Percentiles rank a stretch among this genome's conserved stretches.
Conservation (phyloP, 2,888 invertebrate genomes). For the Sarcophaga rosellei region DNA sequence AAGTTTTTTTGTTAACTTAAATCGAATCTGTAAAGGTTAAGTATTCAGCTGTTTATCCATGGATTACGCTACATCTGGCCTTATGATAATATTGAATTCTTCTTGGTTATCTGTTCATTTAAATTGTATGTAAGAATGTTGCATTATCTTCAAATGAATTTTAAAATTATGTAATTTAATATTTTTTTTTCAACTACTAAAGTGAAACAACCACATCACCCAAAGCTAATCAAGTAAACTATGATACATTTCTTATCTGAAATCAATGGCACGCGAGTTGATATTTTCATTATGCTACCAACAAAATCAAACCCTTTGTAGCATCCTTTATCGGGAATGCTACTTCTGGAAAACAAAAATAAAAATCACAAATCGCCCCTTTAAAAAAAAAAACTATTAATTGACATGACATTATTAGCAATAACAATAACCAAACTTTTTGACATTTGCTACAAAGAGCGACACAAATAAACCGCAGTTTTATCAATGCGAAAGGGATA, state of each 20-base stretch:
- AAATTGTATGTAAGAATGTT: too few species aligned
- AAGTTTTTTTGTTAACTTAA: too few species aligned
- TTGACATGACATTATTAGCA: constrained; percentile 62
- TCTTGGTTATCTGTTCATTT: too few species aligned
- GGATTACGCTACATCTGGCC: too few species aligned
- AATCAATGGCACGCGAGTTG: constrained; percentile 62
- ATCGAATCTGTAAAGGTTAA: too few species aligned
- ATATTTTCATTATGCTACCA: background rate
- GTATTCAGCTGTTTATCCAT: too few species aligned
- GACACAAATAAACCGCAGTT: constrained; percentile 55
- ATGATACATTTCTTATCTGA: constrained; percentile 37
- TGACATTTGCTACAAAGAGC: constrained; percentile 56
- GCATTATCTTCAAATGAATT: too few species aligned
- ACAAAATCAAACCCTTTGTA: constrained; percentile 48
- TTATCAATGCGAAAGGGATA: constrained; percentile 46
- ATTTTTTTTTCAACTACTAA: background rate
- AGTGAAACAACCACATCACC: too few species aligned
- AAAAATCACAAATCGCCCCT: constrained; percentile 26
- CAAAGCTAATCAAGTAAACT: constrained; percentile 2
- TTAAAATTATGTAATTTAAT: constrained; percentile 9
- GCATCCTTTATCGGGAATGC: constrained; percentile 49
- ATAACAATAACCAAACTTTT: constrained; percentile 60
- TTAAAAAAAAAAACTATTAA: constrained; percentile 43
- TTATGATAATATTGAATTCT: too few species aligned
- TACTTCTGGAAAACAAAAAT: constrained; percentile 10